Evolutionary conservation across 2,888 invertebrate genomes (phyloP), one percentile per base, ranked within the genome.

Genomic region (Meiosimyza platycephala): DNA sequence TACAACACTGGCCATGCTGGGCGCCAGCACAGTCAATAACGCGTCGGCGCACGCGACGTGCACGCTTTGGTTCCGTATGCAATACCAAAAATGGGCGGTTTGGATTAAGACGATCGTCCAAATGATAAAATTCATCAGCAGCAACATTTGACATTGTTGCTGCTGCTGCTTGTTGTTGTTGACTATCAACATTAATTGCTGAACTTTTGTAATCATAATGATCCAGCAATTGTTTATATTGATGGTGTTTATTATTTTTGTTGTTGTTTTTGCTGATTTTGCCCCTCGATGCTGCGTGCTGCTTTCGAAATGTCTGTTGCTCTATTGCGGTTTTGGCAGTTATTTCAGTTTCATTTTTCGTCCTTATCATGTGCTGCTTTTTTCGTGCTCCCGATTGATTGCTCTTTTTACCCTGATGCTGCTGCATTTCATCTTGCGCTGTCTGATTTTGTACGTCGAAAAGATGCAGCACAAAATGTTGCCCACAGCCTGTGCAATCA

Each of bases 81-180:
- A 96, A 90, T 52, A 95, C 94, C 79, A 96, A 90, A 88, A 95
- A 94, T 74, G 96, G 96, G 63, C 95, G 90, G 84, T 94, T 92
- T 28, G 90, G 89, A 85, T 93, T 92, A 74, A 85, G 79, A 81
- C 40, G 69, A 51, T 60, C 69, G 12, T 69, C 60, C n/a, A 59
- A 50, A 57, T 59, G 28, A 33, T 54, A 15, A 16, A 54, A 40
- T 16, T 52, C 66, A 40, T 2, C 28, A 12, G 16, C 13, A 11
- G 54, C 57, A 57, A 13, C 15, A 40, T n/a, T 16, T 72, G 15
- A 50, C 50, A 16, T 12, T 70, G 7, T 33, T 74, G 47, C 40
- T 73, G 68, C 47, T 15, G 28, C 12, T 48, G 48, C 11, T 40
- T 57, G 67, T 15, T 13, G 47, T 18, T 28, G 48, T 3, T 7